Percentiles rank a stretch among this genome's conserved stretches.
Conservation (phyloP, 2,113 vertebrate genomes). For the Orientallactaga bullata region DNA sequence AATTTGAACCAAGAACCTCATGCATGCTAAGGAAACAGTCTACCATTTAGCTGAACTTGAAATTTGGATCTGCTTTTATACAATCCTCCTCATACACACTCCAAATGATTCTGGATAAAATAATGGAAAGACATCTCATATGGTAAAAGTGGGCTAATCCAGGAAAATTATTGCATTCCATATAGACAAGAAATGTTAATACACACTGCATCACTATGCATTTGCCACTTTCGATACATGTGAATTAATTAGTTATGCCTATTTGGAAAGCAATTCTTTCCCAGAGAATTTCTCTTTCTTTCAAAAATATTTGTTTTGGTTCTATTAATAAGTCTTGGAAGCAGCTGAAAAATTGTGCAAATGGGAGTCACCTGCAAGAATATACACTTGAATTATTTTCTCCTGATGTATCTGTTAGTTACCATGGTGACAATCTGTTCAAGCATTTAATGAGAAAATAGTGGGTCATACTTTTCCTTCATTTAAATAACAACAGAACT, state of each 20-base stretch:
- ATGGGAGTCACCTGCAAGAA: slow-evolving; percentile 52
- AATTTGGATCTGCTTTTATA: background rate
- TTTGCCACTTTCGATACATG: background rate
- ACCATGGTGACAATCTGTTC: slow-evolving; percentile 71
- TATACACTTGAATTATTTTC: slow-evolving; percentile 59
- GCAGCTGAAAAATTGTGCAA: background rate
- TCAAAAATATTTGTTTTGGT: slow-evolving; percentile 56
- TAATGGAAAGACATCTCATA: background rate
- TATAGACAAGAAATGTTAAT: background rate
- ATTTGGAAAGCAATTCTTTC: slow-evolving; percentile 34
- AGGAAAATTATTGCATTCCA: background rate
- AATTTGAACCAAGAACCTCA: background rate
- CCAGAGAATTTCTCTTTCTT: background rate
- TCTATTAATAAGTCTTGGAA: slow-evolving; percentile 43
- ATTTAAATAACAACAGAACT: slow-evolving; percentile 35
- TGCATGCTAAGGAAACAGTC: background rate
- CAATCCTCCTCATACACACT: background rate
- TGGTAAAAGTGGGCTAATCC: background rate
- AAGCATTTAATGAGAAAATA: slow-evolving; percentile 68
- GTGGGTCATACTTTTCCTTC: background rate
- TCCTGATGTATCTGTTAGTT: slow-evolving; percentile 44
- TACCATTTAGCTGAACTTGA: accelerated
- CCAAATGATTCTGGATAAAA: background rate
- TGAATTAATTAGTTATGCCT: background rate
- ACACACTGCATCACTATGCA: background rate